phyloP scores from a whole-genome alignment of 1,140 invertebrate species.

The Papilio xuthus region DNA sequence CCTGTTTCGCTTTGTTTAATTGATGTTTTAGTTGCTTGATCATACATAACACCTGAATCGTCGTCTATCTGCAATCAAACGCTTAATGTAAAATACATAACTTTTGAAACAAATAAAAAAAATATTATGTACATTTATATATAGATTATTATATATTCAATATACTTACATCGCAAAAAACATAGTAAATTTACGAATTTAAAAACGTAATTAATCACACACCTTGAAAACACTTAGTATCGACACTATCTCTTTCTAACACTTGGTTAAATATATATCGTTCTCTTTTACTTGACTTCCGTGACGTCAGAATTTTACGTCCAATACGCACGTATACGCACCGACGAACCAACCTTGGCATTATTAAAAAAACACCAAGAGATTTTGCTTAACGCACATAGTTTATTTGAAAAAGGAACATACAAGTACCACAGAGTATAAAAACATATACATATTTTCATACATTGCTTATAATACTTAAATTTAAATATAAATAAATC shows the following conservation, averaged over 20 bases:
- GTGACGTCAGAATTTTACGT: slow-evolving; percentile 2
- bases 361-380: neutral
- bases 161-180: neutral
- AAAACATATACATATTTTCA: no score
- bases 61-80: neutral
- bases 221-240: neutral
- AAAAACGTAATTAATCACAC: neutral
- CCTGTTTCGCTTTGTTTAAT: neutral
- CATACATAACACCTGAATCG: neutral
- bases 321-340: neutral
- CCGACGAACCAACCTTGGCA: neutral
- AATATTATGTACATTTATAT: no score
- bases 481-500: neutral
- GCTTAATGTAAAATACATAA: neutral
- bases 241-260: neutral
- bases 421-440: neutral
- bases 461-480: no score
- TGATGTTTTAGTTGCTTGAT: neutral
- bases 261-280: neutral
- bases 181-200: neutral
- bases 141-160: neutral
- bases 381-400: neutral
- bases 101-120: neutral
- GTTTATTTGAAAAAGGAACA: neutral
- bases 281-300: neutral